These are phyloP conservation scores for Argyresthia goedartella DNA, from an alignment of 2,888 invertebrate genomes.

Conservation along the genomic window DNA sequence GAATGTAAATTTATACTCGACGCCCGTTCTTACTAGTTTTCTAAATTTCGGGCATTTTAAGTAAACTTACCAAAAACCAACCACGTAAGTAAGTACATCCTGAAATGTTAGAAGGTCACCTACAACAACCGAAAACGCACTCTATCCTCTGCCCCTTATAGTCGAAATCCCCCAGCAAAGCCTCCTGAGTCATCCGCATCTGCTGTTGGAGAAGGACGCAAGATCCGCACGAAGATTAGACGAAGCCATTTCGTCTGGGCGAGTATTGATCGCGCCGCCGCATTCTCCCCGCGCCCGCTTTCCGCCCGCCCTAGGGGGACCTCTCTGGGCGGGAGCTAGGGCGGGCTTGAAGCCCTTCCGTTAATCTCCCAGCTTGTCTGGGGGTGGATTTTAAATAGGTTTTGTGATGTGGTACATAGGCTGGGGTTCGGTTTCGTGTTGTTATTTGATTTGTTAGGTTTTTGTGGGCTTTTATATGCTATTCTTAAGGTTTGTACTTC, in stretches of 20 bases:
- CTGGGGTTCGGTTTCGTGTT: neutral
- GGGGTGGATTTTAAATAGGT: constrained; percentile 22
- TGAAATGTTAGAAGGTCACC: neutral
- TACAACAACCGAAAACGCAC: neutral
- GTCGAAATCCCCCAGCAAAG: neutral
- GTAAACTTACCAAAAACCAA: too few relatives aligned
- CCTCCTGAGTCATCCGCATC: constrained; percentile 28
- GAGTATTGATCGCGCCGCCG: constrained; percentile 20
- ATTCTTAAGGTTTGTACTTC: too few relatives aligned
- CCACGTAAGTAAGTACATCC: too few relatives aligned
- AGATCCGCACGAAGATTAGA: constrained; percentile 50
- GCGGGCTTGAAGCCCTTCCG: constrained; percentile 40
- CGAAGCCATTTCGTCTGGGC: constrained; percentile 25
- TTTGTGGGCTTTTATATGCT: neutral
- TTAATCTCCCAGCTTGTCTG: constrained; percentile 53
- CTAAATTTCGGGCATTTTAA: too few relatives aligned
- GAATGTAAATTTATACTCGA: too few relatives aligned
- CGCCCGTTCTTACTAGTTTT: too few relatives aligned
- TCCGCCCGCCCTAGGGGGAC: constrained; percentile 9
- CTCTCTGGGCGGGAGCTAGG: constrained; percentile 13
- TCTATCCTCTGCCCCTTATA: neutral
- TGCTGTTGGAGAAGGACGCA: constrained; percentile 55
- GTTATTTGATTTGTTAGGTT: constrained; percentile 30
- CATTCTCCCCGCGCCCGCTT: constrained; percentile 5
- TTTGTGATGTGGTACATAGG: neutral